Conservation (phyloP, 2,888 invertebrate species). For the Drosophila atripex region DNA sequence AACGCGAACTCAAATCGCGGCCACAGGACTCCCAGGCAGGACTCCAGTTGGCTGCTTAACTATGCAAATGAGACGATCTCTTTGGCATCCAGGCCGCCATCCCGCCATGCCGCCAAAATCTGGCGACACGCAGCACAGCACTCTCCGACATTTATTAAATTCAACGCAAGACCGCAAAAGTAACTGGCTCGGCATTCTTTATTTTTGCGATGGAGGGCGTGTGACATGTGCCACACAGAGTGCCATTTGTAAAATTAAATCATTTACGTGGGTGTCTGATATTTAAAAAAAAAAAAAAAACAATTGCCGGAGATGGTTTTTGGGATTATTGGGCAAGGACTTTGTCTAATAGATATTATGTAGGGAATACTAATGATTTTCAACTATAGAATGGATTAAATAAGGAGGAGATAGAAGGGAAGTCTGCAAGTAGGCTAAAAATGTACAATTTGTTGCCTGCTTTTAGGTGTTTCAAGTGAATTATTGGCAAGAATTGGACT, state of each 20-base stretch:
- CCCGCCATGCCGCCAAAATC: conserved; percentile 15
- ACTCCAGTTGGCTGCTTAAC: conserved; percentile 19
- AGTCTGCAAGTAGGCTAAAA: too few relatives aligned
- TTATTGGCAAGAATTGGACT: too few relatives aligned
- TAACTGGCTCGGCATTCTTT: conserved; percentile 20
- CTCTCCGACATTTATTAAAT: conserved; percentile 33
- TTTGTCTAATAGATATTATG: too few relatives aligned
- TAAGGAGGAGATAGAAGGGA: too few relatives aligned
- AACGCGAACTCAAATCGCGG: conserved; percentile 27
- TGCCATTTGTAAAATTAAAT: background rate
- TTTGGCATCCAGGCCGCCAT: background rate
- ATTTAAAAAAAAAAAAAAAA: too few relatives aligned
- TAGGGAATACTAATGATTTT: too few relatives aligned
- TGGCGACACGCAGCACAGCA: conserved; percentile 13
- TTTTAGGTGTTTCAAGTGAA: too few relatives aligned
- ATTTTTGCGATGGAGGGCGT: background rate
- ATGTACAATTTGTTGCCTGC: too few relatives aligned
- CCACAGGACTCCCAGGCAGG: conserved; percentile 18
- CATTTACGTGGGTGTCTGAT: background rate
- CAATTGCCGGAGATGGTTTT: background rate
- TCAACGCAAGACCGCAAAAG: conserved; percentile 15
- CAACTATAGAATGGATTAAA: too few relatives aligned
- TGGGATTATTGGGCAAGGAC: too few relatives aligned
- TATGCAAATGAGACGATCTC: conserved; percentile 37
- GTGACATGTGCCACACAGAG: background rate